Evolutionary conservation across 2,888 invertebrate species (phyloP), one percentile per base, ranked within the genome.

Genomic region (Brachyptera risi): DNA sequence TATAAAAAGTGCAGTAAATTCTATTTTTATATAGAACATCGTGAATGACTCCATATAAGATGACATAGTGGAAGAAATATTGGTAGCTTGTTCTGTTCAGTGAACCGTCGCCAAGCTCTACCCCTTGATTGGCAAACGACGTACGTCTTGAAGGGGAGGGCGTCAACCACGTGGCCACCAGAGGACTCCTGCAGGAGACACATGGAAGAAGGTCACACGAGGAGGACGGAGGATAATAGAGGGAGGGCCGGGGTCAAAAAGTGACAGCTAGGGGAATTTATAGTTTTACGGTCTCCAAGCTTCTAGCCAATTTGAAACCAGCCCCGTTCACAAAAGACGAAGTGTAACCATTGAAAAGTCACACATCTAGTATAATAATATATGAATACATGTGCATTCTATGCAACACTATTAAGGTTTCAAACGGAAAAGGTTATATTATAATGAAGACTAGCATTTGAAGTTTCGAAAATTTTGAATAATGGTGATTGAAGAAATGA

Each of bases 31-130:
- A 47, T 24, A n/a, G 7, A n/a, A n/a, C 47, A 24, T 24, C 4
- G 47, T n/a, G 47, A 4, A 5, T 11, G 4, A 11, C 19, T 19
- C 37, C 37, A 19, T 17, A 19, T 3, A 15, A 21, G 35, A 37
- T 54, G 54, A 54, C 54, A 37, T 9, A 54, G 17, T 35, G 54
- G 35, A 35, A 35, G 54, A 54, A 37, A 54, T 54, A 54, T 54
- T 15, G 54, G 37, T 9, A 3, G 17, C 54, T 37, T 54, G 54
- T 54, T 54, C 37, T 19, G 11, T 21, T 19, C 54, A 54, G 17
- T 37, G 54, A 54, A 54, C 54, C 54, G 19, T 17, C 21, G 2
- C 35, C 37, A n/a, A 23, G 54, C 21, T 54, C 23, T 27, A 21
- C 35, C 24, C 2, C 47, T 24, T 47, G 47, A 47, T 47, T 47